These are phyloP conservation scores for Eulemur rubriventer DNA, from an alignment of 2,797 vertebrate species.

Conservation along the genomic window DNA sequence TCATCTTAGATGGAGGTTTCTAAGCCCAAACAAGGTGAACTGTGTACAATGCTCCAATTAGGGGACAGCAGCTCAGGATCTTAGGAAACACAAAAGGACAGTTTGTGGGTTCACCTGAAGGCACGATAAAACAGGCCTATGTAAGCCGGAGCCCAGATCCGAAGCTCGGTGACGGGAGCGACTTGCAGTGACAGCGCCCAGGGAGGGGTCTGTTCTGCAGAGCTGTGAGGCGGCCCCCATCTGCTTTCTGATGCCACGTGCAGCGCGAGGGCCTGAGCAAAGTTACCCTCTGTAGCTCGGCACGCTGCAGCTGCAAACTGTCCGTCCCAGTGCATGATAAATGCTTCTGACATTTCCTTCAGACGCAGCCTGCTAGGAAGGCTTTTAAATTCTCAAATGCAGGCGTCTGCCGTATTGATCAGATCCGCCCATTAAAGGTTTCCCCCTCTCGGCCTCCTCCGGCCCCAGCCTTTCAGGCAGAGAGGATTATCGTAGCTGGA, in stretches of 20 bases:
- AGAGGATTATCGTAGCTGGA: not conserved
- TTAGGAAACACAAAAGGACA: constrained; percentile 43
- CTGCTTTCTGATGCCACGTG: constrained; percentile 27
- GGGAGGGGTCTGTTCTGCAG: not conserved
- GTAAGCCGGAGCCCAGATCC: constrained; percentile 32
- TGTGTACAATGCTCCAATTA: not conserved
- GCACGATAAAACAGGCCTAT: not conserved
- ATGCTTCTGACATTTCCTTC: constrained; percentile 83
- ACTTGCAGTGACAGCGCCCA: not conserved
- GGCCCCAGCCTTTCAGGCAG: not conserved
- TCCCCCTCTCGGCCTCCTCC: not conserved
- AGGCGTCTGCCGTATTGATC: constrained; percentile 82
- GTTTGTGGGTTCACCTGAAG: constrained; percentile 60
- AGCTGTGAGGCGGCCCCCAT: not conserved
- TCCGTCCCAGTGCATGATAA: constrained; percentile 76
- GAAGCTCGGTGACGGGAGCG: not conserved
- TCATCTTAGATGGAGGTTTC: constrained; percentile 22
- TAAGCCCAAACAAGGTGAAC: constrained; percentile 48
- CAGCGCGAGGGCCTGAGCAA: not conserved
- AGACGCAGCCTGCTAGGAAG: constrained; percentile 70
- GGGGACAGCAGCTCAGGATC: constrained; percentile 24
- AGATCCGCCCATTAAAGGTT: constrained; percentile 80
- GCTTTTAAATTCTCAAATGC: constrained; percentile 80
- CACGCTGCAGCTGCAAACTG: constrained; percentile 75
- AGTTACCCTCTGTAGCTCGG: constrained; percentile 66